Percentiles rank a stretch among this genome's conserved stretches.
Conservation (phyloP, 2,888 invertebrate genomes). For the Oegoconia quadripuncta region DNA sequence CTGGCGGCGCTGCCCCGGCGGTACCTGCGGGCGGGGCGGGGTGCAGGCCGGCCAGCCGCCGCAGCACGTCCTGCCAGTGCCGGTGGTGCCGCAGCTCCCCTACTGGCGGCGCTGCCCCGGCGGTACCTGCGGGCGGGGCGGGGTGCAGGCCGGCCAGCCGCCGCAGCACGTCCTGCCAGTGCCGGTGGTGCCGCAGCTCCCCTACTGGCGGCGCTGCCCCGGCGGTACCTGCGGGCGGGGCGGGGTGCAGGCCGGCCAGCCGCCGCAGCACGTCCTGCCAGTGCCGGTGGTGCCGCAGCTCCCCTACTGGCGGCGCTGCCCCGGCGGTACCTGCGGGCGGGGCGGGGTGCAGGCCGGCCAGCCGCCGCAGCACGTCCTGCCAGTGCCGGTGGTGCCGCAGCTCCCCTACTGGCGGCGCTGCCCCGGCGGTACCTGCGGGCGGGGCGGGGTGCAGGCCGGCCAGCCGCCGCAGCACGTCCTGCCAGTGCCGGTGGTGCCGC, state of each 20-base stretch:
- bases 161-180: conserved; percentile 94
- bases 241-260: conserved; percentile 89
- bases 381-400: conserved; percentile 95
- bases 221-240: not conserved
- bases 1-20: conserved; percentile 5
- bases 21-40: conserved; percentile 51
- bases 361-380: conserved; percentile 91
- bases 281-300: conserved; percentile 92
- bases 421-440: conserved; percentile 1
- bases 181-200: conserved; percentile 92
- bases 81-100: conserved; percentile 92
- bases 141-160: conserved; percentile 90
- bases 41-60: conserved; percentile 88
- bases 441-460: conserved; percentile 87
- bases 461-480: conserved; percentile 89
- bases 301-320: conserved; percentile 41
- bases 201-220: conserved; percentile 6
- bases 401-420: conserved; percentile 58
- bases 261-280: conserved; percentile 94
- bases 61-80: conserved; percentile 95
- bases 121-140: conserved; percentile 1
- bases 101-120: conserved; percentile 6
- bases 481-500: conserved; percentile 96
- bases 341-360: conserved; percentile 89
- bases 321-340: not conserved